These are phyloP conservation scores for Patella ulyssiponensis DNA, from an alignment of 2,888 invertebrate species.

Conservation along the genomic window DNA sequence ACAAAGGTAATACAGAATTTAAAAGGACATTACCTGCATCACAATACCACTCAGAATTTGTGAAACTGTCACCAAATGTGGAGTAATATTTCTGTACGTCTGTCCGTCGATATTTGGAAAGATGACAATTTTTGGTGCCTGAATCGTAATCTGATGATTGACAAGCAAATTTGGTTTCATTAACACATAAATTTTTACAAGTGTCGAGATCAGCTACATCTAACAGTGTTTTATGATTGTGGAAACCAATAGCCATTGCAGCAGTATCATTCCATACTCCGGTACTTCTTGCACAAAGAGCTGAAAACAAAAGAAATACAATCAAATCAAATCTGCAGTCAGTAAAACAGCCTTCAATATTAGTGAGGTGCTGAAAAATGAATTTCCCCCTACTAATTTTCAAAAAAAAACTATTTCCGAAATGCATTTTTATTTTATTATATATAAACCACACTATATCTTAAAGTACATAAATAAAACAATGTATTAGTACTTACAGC, in stretches of 20 bases:
- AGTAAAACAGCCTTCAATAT: not conserved
- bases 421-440: too few species aligned
- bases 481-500: conserved; percentile 27
- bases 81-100: conserved; percentile 40
- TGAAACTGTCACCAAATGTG: conserved; percentile 26
- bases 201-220: conserved; percentile 25
- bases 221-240: conserved; percentile 37
- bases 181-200: conserved; percentile 38
- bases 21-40: conserved; percentile 27
- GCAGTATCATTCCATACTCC: conserved; percentile 28
- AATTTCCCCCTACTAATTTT: too few species aligned
- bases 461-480: too few species aligned
- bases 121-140: conserved; percentile 29
- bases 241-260: conserved; percentile 39
- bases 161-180: conserved; percentile 40
- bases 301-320: conserved; percentile 26
- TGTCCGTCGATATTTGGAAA: conserved; percentile 35
- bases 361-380: too few species aligned
- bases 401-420: too few species aligned
- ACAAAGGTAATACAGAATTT: too few species aligned
- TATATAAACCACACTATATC: too few species aligned
- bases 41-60: conserved; percentile 47
- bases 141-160: conserved; percentile 43
- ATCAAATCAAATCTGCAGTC: not conserved
- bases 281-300: conserved; percentile 35